Evolutionary conservation across 2,113 vertebrate species (phyloP).

Genomic region (Labeo rohita): DNA sequence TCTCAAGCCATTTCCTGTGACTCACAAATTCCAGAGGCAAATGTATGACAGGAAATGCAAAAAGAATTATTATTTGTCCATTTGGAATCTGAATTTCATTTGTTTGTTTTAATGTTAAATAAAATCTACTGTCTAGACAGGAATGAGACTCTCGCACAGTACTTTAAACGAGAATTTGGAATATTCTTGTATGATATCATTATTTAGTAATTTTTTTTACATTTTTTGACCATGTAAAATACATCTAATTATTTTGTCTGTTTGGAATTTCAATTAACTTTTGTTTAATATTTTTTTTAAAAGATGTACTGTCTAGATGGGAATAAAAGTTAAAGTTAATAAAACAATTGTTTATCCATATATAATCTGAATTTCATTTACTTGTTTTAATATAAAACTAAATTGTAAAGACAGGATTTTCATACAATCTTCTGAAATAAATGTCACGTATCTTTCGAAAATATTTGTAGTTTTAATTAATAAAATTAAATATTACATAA

Average conservation of each 20-base stretch:
- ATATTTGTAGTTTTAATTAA: not conserved
- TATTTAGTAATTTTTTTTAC: not conserved
- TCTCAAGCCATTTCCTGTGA: conserved; percentile 25
- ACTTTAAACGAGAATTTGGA: not conserved
- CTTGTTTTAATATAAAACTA: no score
- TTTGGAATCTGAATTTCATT: not conserved
- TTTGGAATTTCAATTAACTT: no score
- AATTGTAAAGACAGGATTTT: no score
- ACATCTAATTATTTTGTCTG: no score
- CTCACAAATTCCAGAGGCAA: conserved; percentile 8
- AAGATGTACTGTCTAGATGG: no score
- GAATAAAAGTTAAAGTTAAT: no score
- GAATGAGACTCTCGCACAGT: not conserved
- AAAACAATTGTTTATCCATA: not conserved
- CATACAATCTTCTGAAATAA: no score
- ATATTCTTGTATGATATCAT: not conserved
- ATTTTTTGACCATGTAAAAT: no score
- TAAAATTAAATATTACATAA: not conserved
- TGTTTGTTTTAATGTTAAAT: not conserved
- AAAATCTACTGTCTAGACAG: not conserved
- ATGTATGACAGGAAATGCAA: not conserved
- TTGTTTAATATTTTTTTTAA: not conserved
- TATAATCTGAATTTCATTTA: not conserved
- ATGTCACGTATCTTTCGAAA: no score
- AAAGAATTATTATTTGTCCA: not conserved